Evolutionary conservation across 2,113 vertebrate species (phyloP), one percentile per base, ranked within the genome.

Genomic region (Pimephales promelas): DNA sequence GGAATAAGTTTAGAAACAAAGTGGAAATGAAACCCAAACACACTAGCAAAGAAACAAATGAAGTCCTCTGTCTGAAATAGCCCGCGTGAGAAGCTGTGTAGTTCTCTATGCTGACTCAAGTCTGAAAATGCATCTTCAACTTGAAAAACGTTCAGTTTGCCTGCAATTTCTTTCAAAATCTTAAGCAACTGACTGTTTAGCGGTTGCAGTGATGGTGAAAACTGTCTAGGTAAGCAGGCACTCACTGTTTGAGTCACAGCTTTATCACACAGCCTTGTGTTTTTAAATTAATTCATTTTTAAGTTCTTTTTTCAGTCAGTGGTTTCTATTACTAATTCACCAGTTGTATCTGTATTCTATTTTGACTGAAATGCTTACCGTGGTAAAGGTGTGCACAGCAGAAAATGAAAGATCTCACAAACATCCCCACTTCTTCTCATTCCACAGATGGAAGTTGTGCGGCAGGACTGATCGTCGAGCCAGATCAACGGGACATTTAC

Each of bases 391-490:
- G 40, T 64, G 59, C 31, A 5, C 28, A 4, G 43, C 40, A 66
- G 18, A 26, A 45, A 28, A n/a, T n/a, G 13, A 64, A 47, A 47
- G 57, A 26, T 47, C 36, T 62, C 5, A n/a, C 34, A 11, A 43
- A 62, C 76, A 79, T 26, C 83, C 68, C 76, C 28, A 14, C 34
- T 31, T 40, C 40, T 11, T 80, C 75, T 57, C 64, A 68, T 6
- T 86, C 82, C 61, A 16, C 92, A 95, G 94, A 95, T 94, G 93
- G 92, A 92, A 82, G 87, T 86, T 11, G 66, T 84, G 77, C 89
- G 59, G 87, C 78, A 79, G 83, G 81, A 73, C 66, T 82, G 85
- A 78, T 87, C 79, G 1, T 93, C 89, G 90, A 90, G 85, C 83
- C 88, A 71, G 78, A 90, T 78, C 79, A 71, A 83, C 86, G 61